Evolutionary conservation across 2,888 invertebrate genomes (phyloP), one percentile per base, ranked within the genome.

Genomic region (Disparrhopalites patrizii): DNA sequence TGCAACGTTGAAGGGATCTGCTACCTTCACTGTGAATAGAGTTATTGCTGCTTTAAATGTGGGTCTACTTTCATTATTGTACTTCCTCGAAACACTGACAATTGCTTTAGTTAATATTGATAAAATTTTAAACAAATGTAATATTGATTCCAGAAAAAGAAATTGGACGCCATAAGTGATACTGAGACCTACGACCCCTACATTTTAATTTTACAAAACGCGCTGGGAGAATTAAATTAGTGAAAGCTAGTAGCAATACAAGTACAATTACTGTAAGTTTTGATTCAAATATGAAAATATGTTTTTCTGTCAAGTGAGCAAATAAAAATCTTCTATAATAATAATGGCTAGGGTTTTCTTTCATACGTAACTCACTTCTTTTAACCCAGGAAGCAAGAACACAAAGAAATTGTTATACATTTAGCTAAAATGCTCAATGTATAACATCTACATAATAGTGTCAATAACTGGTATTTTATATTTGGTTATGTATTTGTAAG

Each of bases 11-110:
- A 64, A 64, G 25, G 27, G 50, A 7, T 50, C 43, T 31, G 57
- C 64, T 18, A 13, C 18, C 13, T 64, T 64, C 43, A 64, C 64
- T 25, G n/a, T 50, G 8, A 54, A 30, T 18, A 57, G 31, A 64
- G 27, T 64, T 4, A 15, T 64, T 25, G n/a, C 64, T 3, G 27
- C 64, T 20, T 1, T 64, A 47, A 31, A 64, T 31, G 64, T 64
- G 25, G 30, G 30, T 7, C n/a, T 15, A 23, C 23, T 38, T 38
- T 13, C 4, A 5, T 4, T 27, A n/a, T n/a, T 54, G 25, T 52
- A 10, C 2, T 23, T 8, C 3, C 25, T 15, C 25, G 15, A 10
- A 27, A 52, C 7, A 27, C 28, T 3, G 28, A 27, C 13, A 18
- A 52, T 27, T 52, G 4, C 15, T 20, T 27, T n/a, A n/a, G 25